phyloP scores from a whole-genome alignment of 2,888 invertebrate species.

The Cactoblastis cactorum region DNA sequence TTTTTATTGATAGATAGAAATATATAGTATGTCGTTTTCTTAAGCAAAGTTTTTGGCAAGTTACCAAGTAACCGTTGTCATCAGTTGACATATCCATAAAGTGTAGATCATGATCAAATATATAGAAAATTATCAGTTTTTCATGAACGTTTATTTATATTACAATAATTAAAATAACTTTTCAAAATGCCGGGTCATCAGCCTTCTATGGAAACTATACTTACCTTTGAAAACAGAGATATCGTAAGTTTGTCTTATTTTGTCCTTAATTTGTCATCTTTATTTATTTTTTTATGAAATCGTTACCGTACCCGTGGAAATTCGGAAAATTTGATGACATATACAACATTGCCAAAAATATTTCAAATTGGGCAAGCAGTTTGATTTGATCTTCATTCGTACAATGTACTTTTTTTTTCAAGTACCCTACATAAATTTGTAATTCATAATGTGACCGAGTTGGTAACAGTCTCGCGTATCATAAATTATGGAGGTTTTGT shows the following conservation, averaged over 20 bases:
- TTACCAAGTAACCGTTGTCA: not conserved
- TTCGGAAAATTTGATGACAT: too few relatives aligned
- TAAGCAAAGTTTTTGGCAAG: not conserved
- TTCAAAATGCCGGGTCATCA: constrained; percentile 22
- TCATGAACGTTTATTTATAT: not conserved
- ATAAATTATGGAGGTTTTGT: too few relatives aligned
- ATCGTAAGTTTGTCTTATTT: constrained; percentile 34
- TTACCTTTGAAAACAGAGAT: constrained; percentile 55
- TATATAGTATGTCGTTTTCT: too few relatives aligned
- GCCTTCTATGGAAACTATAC: constrained; percentile 55
- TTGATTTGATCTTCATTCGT: too few relatives aligned
- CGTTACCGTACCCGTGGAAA: too few relatives aligned
- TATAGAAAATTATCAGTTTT: not conserved
- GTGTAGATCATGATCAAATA: not conserved
- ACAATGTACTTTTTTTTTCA: too few relatives aligned
- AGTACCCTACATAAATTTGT: too few relatives aligned
- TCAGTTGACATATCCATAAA: not conserved
- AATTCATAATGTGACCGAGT: too few relatives aligned
- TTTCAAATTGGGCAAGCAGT: too few relatives aligned
- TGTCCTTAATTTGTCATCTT: not conserved
- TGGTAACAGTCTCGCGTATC: too few relatives aligned
- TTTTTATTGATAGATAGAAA: too few relatives aligned
- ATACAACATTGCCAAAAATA: too few relatives aligned
- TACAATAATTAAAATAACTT: not conserved
- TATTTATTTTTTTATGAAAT: not conserved